A percentile compares a stretch with the other conserved stretches of the same genome.
These are phyloP conservation scores for Quiscalus mexicanus DNA, from an alignment of 2,113 vertebrate genomes.

Conservation along the genomic window DNA sequence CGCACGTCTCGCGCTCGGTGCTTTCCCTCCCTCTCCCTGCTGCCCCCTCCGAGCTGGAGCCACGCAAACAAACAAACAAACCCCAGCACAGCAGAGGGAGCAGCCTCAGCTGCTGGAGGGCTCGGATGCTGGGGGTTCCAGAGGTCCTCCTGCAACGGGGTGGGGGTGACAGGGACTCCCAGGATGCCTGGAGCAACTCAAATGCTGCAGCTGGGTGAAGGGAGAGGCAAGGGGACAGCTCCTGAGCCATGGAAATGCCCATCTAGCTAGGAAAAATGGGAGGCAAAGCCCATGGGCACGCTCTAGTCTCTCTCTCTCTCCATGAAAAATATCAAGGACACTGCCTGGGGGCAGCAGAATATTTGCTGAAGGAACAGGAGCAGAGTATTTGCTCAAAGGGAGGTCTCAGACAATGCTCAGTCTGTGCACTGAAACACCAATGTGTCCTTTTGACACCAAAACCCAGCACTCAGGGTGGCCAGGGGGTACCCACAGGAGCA, in stretches of 20 bases:
- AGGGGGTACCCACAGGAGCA: background rate
- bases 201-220: fast-evolving
- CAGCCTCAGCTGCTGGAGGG: background rate
- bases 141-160: background rate
- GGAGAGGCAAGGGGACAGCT: background rate
- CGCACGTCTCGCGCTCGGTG: conserved; percentile 64
- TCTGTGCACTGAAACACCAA: background rate
- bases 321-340: background rate
- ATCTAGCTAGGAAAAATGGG: background rate
- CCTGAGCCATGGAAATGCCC: background rate
- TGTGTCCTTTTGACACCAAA: fast-evolving
- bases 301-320: background rate
- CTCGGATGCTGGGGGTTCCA: fast-evolving
- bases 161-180: fast-evolving
- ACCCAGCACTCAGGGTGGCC: fast-evolving
- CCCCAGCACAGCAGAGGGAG: background rate
- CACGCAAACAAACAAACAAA: conserved; percentile 58
- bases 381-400: background rate
- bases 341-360: background rate
- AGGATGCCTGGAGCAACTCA: background rate
- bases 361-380: background rate
- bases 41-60: background rate
- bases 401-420: background rate
- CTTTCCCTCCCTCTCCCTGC: background rate
- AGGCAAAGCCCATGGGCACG: fast-evolving